A percentile compares a stretch with the other conserved stretches of the same genome.
phyloP scores from a whole-genome alignment of 2,113 vertebrate genomes.

The Abramis brama region DNA sequence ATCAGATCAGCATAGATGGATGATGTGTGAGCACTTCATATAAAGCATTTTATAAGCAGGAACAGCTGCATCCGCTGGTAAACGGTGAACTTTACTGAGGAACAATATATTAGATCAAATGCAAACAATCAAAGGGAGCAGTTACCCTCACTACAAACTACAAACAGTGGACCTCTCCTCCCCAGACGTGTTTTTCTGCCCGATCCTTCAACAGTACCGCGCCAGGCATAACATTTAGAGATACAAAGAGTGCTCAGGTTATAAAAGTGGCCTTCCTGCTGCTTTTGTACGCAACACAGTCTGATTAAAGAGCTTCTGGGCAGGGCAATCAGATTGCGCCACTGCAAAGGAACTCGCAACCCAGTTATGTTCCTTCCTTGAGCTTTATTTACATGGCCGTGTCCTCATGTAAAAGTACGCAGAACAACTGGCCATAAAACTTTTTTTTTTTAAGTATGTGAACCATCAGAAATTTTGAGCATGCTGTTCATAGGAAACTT shows the following conservation, averaged over 20 bases:
- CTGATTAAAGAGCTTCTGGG: conserved; percentile 70
- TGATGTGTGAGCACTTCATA: conserved; percentile 77
- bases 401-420: conserved; percentile 13
- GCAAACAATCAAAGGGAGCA: conserved; percentile 76
- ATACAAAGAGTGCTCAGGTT: conserved; percentile 63
- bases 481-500: not conserved
- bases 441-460: not conserved
- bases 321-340: conserved; percentile 60
- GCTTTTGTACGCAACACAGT: conserved; percentile 72
- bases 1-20: conserved; percentile 85
- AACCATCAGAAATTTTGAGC: not conserved
- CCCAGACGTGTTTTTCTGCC: conserved; percentile 69
- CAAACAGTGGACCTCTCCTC: conserved; percentile 40
- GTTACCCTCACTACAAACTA: conserved; percentile 66
- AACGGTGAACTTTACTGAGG: conserved; percentile 78
- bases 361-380: conserved; percentile 43
- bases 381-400: conserved; percentile 49
- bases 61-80: conserved; percentile 84
- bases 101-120: conserved; percentile 81
- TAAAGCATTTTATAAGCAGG: conserved; percentile 73
- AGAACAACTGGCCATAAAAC: not conserved
- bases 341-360: conserved; percentile 49
- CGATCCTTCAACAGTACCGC: conserved; percentile 72
- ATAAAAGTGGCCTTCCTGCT: conserved; percentile 73
- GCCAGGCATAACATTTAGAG: conserved; percentile 69